phyloP scores from a whole-genome alignment of 2,888 invertebrate species.

The Pammene fasciana region DNA sequence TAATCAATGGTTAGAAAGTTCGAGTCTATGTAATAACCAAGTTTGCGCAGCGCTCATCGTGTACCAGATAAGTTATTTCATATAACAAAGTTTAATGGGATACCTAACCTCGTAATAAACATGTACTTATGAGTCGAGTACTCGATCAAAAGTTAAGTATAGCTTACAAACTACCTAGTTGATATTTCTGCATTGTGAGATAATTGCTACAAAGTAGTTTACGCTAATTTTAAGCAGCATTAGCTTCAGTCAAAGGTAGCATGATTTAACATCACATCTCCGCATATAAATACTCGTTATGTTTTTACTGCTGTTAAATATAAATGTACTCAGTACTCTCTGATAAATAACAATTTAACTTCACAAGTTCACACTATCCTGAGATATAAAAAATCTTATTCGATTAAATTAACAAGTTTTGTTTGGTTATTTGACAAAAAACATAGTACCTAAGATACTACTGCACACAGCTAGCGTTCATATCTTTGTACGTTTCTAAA shows the following conservation, averaged over 20 bases:
- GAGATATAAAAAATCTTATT: too few species aligned
- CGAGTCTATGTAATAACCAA: conserved; percentile 21
- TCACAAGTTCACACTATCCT: too few species aligned
- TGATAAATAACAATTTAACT: too few species aligned
- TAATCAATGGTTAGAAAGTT: conserved; percentile 19
- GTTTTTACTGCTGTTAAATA: too few species aligned
- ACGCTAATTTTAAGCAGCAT: not conserved
- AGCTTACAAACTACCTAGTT: not conserved
- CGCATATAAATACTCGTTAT: too few species aligned
- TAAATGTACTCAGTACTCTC: too few species aligned
- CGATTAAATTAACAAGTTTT: too few species aligned
- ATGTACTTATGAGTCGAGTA: conserved; percentile 13
- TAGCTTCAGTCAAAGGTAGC: not conserved
- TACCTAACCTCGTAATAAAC: conserved; percentile 11
- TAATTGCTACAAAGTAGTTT: not conserved
- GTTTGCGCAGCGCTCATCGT: conserved; percentile 13
- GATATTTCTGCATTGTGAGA: not conserved
- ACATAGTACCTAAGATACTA: too few species aligned
- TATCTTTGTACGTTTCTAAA: too few species aligned
- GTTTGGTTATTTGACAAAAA: too few species aligned
- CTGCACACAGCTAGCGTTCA: too few species aligned
- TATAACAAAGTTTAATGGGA: conserved; percentile 33
- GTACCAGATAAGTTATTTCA: conserved; percentile 25
- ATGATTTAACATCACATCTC: not conserved
- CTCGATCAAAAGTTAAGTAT: conserved; percentile 21